These are phyloP conservation scores for Harlomillsia oculata DNA, from an alignment of 1,140 invertebrate species.

Conservation along the genomic window DNA sequence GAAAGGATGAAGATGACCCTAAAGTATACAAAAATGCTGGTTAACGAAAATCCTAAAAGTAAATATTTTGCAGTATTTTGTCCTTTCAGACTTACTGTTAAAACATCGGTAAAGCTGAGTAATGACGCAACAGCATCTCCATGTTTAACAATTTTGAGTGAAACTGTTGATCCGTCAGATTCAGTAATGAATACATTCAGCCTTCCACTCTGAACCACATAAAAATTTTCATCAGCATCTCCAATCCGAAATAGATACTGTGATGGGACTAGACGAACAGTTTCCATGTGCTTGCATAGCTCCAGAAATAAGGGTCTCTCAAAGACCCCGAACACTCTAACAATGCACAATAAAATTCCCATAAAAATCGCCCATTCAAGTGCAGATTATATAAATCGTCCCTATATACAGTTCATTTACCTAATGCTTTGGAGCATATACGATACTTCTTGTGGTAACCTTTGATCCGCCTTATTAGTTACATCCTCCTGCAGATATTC, in stretches of 20 bases:
- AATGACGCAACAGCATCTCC: constrained; percentile 94
- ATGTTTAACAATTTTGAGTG: constrained; percentile 80
- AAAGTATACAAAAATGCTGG: too few species aligned
- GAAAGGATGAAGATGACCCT: constrained; percentile 85
- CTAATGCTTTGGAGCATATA: constrained; percentile 90
- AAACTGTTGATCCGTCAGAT: constrained; percentile 61
- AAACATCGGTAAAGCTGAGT: constrained; percentile 90
- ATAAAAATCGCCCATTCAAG: not conserved
- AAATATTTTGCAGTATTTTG: too few species aligned
- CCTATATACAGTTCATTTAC: constrained; percentile 36
- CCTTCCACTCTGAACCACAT: constrained; percentile 87
- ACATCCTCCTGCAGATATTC: constrained; percentile 91
- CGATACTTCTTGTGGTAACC: constrained; percentile 83
- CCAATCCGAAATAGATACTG: constrained; percentile 80
- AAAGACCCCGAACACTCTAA: constrained; percentile 89
- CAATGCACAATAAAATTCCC: too few species aligned
- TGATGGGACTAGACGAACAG: constrained; percentile 69
- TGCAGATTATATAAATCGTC: not conserved
- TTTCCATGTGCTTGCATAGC: constrained; percentile 86
- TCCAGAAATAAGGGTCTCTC: constrained; percentile 93
- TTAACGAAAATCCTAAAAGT: too few species aligned
- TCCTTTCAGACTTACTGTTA: too few species aligned
- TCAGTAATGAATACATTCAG: constrained; percentile 88
- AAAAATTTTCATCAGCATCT: constrained; percentile 92
- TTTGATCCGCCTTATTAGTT: constrained; percentile 58